Conservation (phyloP, 2,797 vertebrate genomes). For the Pachyuromys duprasi region DNA sequence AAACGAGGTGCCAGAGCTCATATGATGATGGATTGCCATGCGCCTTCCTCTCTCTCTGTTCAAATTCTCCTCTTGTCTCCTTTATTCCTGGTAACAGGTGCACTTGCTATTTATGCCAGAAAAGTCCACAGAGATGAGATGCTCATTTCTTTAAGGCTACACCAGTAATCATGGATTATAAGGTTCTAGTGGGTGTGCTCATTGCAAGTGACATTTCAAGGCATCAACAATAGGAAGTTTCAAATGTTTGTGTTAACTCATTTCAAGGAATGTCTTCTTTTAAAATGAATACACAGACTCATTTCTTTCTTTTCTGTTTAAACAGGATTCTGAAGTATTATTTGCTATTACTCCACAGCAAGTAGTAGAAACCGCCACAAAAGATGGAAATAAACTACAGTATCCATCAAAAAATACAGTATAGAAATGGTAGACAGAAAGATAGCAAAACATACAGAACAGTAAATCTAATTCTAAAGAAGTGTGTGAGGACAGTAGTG, state of each 20-base stretch:
- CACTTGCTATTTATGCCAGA: conserved; percentile 21
- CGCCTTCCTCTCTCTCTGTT: background rate
- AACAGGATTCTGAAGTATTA: background rate
- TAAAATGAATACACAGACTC: background rate
- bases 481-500: background rate
- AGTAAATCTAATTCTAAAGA: background rate
- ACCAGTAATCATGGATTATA: background rate
- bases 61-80: background rate
- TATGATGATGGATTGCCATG: conserved; percentile 41
- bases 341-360: background rate
- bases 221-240: background rate
- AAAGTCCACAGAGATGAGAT: background rate
- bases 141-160: conserved; percentile 26
- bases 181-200: background rate
- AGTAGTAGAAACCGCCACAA: background rate
- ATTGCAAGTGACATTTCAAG: background rate
- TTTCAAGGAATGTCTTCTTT: background rate
- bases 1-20: conserved; percentile 28
- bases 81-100: background rate
- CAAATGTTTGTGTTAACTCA: background rate
- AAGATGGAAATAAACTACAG: background rate
- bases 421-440: background rate
- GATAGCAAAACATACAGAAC: background rate
- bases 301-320: conserved; percentile 39
- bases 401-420: background rate